Conservation (phyloP, 2,797 vertebrate species). For the Sparidentex hasta region DNA sequence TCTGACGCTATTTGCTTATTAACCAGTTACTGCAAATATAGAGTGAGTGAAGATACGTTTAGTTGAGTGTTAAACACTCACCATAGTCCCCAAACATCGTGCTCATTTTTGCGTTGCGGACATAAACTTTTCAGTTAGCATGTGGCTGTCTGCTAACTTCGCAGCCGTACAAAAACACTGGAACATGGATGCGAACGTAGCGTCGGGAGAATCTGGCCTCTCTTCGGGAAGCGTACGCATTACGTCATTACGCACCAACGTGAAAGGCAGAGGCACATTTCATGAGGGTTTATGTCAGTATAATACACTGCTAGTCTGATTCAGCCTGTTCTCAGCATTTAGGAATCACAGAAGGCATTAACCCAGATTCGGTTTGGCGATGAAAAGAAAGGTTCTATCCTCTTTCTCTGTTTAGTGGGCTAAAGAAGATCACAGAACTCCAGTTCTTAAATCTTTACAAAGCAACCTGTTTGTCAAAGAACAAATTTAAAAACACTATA, state of each 20-base stretch:
- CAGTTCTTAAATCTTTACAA: no score
- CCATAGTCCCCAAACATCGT: background rate
- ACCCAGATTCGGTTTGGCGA: no score
- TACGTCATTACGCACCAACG: slow-evolving; percentile 27
- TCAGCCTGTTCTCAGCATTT: no score
- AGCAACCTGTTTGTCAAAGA: no score
- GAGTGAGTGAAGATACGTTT: background rate
- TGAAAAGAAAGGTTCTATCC: no score
- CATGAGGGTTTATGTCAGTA: no score
- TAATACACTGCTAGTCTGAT: no score
- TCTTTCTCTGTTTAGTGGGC: background rate
- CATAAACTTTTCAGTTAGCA: background rate
- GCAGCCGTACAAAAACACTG: background rate
- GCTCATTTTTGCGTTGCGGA: slow-evolving; percentile 25
- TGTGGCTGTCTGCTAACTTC: background rate
- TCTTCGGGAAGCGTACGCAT: background rate
- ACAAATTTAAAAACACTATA: no score
- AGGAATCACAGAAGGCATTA: no score
- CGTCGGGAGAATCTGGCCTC: background rate
- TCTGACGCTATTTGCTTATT: background rate
- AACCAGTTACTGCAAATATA: background rate
- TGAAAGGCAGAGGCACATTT: background rate
- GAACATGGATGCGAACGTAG: slow-evolving; percentile 13
- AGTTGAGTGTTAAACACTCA: slow-evolving; percentile 8
- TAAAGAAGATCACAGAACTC: slow-evolving; percentile 13